Conservation (phyloP, 2,797 vertebrate species). For the Champsocephalus esox region DNA sequence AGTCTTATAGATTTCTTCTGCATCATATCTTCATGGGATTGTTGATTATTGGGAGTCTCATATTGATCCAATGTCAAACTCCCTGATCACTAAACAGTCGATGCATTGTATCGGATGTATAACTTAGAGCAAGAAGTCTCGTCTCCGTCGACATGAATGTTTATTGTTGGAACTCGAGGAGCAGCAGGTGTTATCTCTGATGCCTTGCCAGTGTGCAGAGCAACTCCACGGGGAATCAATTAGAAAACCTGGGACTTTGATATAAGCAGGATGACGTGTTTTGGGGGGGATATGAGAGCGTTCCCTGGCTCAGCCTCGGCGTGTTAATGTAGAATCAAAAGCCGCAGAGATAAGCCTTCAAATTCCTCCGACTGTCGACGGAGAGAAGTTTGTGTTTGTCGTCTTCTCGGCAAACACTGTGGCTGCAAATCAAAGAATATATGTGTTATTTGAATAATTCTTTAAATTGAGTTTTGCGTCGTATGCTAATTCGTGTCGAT, state of each 20-base stretch:
- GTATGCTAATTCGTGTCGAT: neutral
- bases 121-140: no score
- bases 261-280: conserved; percentile 37
- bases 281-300: conserved; percentile 23
- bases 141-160: neutral
- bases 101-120: no score
- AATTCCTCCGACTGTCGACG: conserved; percentile 3
- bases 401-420: neutral
- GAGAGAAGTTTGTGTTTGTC: neutral
- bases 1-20: no score
- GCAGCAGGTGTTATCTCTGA: conserved; percentile 30
- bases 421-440: conserved; percentile 6
- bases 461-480: conserved; percentile 27
- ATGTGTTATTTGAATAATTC: conserved; percentile 20
- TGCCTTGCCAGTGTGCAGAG: conserved; percentile 24
- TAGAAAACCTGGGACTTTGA: conserved; percentile 54
- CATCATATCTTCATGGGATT: no score
- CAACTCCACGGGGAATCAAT: conserved; percentile 60
- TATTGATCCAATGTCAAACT: no score
- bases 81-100: no score
- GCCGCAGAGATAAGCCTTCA: conserved; percentile 29
- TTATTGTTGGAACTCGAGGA: conserved; percentile 31
- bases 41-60: no score
- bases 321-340: conserved; percentile 54
- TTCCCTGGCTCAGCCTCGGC: conserved; percentile 29